Conservation (phyloP, 2,888 invertebrate species). For the Hyposoter dolosus region DNA sequence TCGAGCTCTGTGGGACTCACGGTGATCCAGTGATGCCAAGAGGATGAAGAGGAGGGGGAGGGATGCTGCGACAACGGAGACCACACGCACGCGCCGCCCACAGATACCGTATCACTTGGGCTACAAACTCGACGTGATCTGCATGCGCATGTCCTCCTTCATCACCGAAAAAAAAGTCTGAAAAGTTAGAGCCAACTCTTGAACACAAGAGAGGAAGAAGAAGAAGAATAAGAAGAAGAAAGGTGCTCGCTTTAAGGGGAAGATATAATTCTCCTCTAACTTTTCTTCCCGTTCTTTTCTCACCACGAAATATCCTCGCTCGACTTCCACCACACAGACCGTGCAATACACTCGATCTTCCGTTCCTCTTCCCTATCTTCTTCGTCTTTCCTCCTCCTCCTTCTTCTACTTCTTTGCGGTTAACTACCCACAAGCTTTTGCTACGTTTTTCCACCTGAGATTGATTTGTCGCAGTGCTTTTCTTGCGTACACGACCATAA, state of each 20-base stretch:
- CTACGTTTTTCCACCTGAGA: slow-evolving; percentile 1
- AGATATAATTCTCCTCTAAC: slow-evolving; percentile 57
- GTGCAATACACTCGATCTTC: slow-evolving; percentile 51
- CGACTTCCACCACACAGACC: slow-evolving; percentile 50
- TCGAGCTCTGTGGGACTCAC: slow-evolving; percentile 29
- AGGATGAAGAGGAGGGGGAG: slow-evolving; percentile 69
- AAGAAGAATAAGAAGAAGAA: slow-evolving; percentile 31
- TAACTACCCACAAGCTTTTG: slow-evolving; percentile 47
- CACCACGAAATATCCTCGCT: slow-evolving; percentile 51
- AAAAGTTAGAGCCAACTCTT: slow-evolving; percentile 62
- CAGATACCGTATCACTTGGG: slow-evolving; percentile 84
- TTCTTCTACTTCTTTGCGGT: slow-evolving; percentile 18
- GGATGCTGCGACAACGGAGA: slow-evolving; percentile 79
- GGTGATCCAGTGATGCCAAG: slow-evolving; percentile 67
- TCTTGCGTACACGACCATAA: neutral
- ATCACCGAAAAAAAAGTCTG: slow-evolving; percentile 74
- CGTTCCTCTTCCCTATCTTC: slow-evolving; percentile 53
- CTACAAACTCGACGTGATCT: slow-evolving; percentile 84
- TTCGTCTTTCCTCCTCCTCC: slow-evolving; percentile 14
- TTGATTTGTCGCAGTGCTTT: slow-evolving; percentile 47
- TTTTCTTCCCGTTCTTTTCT: slow-evolving; percentile 41
- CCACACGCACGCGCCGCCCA: slow-evolving; percentile 85
- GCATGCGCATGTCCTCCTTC: slow-evolving; percentile 83
- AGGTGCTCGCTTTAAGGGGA: slow-evolving; percentile 45
- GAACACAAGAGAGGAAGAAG: slow-evolving; percentile 53